Evolutionary conservation across 2,888 invertebrate species (phyloP), one percentile per base, ranked within the genome.

Genomic region (Ophion ellenae): DNA sequence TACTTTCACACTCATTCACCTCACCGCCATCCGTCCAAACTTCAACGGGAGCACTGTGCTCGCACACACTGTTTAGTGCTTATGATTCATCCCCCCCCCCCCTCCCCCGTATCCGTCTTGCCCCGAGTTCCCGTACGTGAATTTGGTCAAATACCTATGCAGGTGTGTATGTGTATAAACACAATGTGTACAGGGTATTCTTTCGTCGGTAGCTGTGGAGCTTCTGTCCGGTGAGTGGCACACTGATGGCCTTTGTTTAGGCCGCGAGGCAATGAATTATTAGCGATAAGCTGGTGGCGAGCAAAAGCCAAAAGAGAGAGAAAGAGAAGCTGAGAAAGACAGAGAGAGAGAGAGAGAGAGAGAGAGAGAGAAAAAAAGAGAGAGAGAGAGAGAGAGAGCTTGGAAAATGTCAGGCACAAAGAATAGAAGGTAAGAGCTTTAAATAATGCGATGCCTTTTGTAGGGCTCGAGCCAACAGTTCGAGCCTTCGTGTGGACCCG

Each of bases 401-500:
- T 89, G 89, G 90, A 89, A 89, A 90, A 91, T 87, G 87, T 32
- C 88, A 87, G 88, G 89, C 88, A 89, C 91, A 89, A 91, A 91
- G 91, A 91, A 90, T 89, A 86, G 87, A 89, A 87, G 86, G 89
- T 90, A 91, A 91, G 90, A 90, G 90, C 89, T 90, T 91, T 91
- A 91, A 92, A 92, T 92, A 92, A 92, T 92, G 90, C 90, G 90
- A 90, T 86, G 89, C 89, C 90, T 91, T 80, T 92, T 91, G 90
- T 89, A 88, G 89, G 87, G 88, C 87, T 85, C 88, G 83, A 83
- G 71, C 75, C 87, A 86, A 88, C 88, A 80, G 79, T 86, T 85
- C 83, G 86, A 83, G 82, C 81, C 80, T 85, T 83, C 76, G 70
- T 76, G 78, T 85, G 84, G 81, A 86, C 86, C 83, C 73, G 45